Evolutionary conservation across 2,797 vertebrate species (phyloP).

Genomic region (Monodelphis domestica): DNA sequence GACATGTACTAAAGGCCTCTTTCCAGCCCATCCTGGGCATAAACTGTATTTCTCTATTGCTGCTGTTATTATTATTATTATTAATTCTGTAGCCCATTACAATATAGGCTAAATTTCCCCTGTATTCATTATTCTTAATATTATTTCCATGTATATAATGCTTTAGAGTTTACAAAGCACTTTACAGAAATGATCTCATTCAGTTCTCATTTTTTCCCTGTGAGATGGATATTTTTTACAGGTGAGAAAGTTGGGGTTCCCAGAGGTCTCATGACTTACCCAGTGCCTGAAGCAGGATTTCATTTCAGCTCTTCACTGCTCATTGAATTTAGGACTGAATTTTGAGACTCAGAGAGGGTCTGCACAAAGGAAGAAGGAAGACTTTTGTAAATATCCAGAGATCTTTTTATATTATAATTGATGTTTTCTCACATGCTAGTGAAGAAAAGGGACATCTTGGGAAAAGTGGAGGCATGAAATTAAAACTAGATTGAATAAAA

Average conservation of each 20-base stretch:
- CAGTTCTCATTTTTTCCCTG: background rate
- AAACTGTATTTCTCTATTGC: background rate
- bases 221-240: background rate
- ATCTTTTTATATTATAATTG: background rate
- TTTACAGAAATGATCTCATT: background rate
- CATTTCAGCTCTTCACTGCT: background rate
- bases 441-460: background rate
- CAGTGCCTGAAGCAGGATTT: background rate
- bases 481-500: background rate
- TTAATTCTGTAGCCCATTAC: background rate
- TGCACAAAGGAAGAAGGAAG: background rate
- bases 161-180: background rate
- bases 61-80: background rate
- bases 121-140: background rate
- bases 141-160: background rate
- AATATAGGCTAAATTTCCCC: background rate
- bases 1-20: background rate
- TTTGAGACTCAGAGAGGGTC: background rate
- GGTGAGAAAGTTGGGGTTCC: background rate
- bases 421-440: background rate
- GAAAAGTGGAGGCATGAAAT: background rate
- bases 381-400: background rate
- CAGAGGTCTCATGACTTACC: background rate
- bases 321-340: background rate
- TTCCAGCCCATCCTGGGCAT: conserved; percentile 8